Base-by-base conservation (phyloP, 2,797 vertebrate species). In the Trematomus bernacchii region DNA sequence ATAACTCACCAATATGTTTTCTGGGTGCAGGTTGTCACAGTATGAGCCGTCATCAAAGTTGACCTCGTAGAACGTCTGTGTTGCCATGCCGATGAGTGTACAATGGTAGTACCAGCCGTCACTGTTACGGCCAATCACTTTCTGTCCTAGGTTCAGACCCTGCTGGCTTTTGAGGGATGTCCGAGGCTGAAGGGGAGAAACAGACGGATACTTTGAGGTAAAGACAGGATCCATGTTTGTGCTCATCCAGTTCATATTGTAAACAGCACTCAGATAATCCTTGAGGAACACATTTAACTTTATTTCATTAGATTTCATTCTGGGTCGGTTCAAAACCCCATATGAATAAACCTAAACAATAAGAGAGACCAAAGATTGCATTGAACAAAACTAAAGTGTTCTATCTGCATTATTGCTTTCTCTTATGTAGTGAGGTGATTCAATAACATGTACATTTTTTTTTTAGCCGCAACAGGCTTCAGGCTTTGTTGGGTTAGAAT, bases 41-140 rank as follows among this genome's bases (percentile, higher is more conserved):
- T 99, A 99, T 0, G 98, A 99, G 9, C 98, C 98, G 0, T 99
- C 97, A 0, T 99, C 97, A 0, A 97, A 99, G 93, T 98, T 99
- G 33, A 99, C 97, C 85, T 99, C 98, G 10, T 97, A 99, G 94
- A 96, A 96, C 3, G 94, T 97, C 92, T 98, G 98, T 0, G 95
- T 94, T 1, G 95, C 96, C 27, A 88, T 93, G 82, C 97, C 98
- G 0, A 99, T 97, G 84, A 99, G 93, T 68, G 92, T 95, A 73
- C 98, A 98, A 80, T 95, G 95, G 83, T 98, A 98, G 90, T 97
- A 99, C 90, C 97, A 96, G 30, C 97, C 94, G 0, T 98, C 97
- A 1, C 92, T 92, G 87, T 96, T 96, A 69, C 97, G 97, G 1
- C 97, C 97, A 23, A 99, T 98, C 85, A 98, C 97, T 18, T 87